Evolutionary conservation across 2,888 invertebrate species (phyloP), one percentile per base, ranked within the genome.

Genomic region (Frankliniella fusca): DNA sequence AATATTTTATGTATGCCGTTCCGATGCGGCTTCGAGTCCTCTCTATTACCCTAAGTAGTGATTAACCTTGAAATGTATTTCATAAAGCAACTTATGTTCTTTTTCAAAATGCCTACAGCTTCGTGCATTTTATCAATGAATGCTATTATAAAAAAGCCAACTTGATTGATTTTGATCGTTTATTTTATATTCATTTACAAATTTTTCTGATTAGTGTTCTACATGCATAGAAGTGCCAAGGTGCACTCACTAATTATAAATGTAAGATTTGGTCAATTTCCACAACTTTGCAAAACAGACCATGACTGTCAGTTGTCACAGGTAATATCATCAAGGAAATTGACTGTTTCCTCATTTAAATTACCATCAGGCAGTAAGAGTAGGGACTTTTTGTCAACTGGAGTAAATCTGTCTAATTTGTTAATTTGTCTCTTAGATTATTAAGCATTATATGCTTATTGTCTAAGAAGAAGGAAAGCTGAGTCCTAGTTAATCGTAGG

Each of bases 191-290:
- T 20, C 8, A 61, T 61, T 15, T 15, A 15, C 18, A n/a, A 1
- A 61, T 20, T 20, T n/a, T 20, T 15, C n/a, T 18, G 70, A 23
- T 11, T 9, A 23, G 8, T 76, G n/a, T n/a, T 27, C 12, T 76
- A 23, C 70, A 12, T 76, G 70, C 70, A 23, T 76, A 27, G 27
- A 76, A 76, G 70, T 76, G 70, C 70, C 70, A 76, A 76, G 23
- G 11, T 76, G 70, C 27, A 27, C 70, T 15, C 27, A 27, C 38
- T 38, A 38, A 38, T 38, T 38, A 38, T 38, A 38, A 38, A 38
- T 38, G 38, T 38, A 38, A 38, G 38, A 38, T 38, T 38, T 38
- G 38, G 38, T 38, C 38, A 38, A 38, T 38, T 38, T 38, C 38
- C 38, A 38, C n/a, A 38, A 38, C 38, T 38, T 38, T 38, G 38